Percentiles rank a stretch among this genome's conserved stretches.
phyloP scores from a whole-genome alignment of 1,140 invertebrate genomes.

The Muscidifurax raptorellus region DNA sequence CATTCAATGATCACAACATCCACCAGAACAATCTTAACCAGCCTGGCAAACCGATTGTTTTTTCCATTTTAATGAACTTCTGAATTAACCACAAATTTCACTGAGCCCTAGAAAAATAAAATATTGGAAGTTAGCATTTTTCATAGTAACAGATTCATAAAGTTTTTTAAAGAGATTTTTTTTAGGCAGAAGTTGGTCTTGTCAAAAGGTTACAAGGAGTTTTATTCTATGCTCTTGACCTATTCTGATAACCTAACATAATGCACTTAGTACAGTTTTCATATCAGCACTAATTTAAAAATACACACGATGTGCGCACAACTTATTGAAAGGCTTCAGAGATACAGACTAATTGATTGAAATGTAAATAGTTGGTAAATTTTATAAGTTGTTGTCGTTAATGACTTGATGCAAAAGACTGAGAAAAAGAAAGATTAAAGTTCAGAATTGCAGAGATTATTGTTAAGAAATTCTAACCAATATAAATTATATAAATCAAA shows the following conservation, averaged over 20 bases:
- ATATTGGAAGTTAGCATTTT: background rate
- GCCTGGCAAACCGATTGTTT: background rate
- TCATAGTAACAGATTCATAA: background rate
- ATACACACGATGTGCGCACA: background rate
- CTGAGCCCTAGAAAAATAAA: background rate
- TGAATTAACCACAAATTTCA: background rate
- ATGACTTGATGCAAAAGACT: too few species aligned
- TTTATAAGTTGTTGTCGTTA: background rate
- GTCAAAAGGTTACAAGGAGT: conserved; percentile 19
- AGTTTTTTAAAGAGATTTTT: background rate
- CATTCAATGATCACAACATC: conserved; percentile 68
- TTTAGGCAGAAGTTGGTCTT: background rate
- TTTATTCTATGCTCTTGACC: conserved; percentile 6
- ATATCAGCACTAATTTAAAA: background rate
- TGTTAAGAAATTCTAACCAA: background rate
- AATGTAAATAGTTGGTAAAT: background rate
- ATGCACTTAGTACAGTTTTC: background rate
- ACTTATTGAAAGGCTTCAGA: background rate
- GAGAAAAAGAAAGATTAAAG: background rate
- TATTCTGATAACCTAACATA: conserved; percentile 22
- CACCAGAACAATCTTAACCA: conserved; percentile 39
- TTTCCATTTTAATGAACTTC: conserved; percentile 13
- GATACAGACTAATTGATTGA: too few species aligned
- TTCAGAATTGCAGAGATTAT: background rate
- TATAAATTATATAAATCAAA: background rate